phyloP scores from a whole-genome alignment of 1,140 invertebrate species.

The Cotesia vestalis region DNA sequence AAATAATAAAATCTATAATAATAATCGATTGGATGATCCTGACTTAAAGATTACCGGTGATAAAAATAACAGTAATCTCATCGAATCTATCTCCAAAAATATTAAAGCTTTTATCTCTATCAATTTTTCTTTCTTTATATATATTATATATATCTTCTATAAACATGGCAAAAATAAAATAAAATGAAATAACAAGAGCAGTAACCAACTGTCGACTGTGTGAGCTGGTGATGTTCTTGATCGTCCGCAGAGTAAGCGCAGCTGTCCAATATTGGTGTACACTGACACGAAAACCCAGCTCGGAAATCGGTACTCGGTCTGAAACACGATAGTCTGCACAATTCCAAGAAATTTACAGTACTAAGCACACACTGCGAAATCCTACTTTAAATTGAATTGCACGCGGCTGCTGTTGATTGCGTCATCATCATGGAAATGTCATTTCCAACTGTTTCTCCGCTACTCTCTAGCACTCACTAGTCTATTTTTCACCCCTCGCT shows the following conservation, averaged over 20 bases:
- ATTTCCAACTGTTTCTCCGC: conserved; percentile 23
- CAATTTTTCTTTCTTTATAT: no score
- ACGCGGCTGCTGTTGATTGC: conserved; percentile 25
- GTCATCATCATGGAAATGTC: conserved; percentile 29
- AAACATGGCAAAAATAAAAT: no score
- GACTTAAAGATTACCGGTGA: no score
- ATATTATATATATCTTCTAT: no score
- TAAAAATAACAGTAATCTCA: no score
- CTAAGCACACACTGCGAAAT: conserved; percentile 1
- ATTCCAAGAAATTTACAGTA: conserved; percentile 12
- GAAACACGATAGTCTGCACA: neutral
- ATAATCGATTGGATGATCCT: no score
- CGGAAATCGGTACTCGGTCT: neutral
- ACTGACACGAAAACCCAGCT: conserved; percentile 19
- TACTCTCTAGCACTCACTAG: neutral
- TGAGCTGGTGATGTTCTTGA: neutral
- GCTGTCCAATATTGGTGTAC: conserved; percentile 17
- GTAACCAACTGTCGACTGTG: no score
- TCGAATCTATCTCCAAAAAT: no score
- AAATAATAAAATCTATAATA: no score
- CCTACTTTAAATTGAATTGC: conserved; percentile 17
- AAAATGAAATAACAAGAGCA: no score
- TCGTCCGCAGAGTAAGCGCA: neutral
- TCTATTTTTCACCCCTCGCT: neutral
- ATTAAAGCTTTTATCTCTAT: no score